phyloP scores from a whole-genome alignment of 2,797 vertebrate species.

The Parambassis ranga region DNA sequence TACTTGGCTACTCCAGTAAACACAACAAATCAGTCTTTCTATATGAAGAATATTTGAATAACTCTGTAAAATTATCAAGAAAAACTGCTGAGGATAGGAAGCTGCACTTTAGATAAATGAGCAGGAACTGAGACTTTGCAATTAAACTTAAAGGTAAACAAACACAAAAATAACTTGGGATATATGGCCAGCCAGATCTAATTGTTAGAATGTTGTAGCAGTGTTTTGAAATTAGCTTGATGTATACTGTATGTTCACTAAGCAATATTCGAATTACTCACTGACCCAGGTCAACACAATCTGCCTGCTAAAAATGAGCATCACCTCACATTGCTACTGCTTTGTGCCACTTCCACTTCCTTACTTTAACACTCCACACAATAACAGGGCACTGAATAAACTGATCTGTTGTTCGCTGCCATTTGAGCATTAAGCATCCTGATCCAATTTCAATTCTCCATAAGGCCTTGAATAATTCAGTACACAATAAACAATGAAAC shows the following conservation, averaged over 20 bases:
- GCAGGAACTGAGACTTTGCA: neutral
- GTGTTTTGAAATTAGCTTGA: neutral
- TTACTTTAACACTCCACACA: slow-evolving; percentile 27
- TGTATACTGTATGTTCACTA: neutral
- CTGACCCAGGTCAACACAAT: neutral
- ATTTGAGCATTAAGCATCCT: slow-evolving; percentile 49
- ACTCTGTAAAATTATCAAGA: neutral
- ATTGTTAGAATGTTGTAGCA: too few relatives aligned
- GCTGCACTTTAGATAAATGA: too few relatives aligned
- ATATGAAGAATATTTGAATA: neutral
- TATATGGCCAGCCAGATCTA: too few relatives aligned
- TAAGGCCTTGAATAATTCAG: slow-evolving; percentile 30
- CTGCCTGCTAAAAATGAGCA: slow-evolving; percentile 45
- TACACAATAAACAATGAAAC: slow-evolving; percentile 70
- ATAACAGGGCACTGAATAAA: slow-evolving; percentile 49
- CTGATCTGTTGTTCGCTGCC: slow-evolving; percentile 43
- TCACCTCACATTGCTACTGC: slow-evolving; percentile 19
- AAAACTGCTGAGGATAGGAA: neutral
- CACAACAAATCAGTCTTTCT: slow-evolving; percentile 30
- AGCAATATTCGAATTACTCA: neutral
- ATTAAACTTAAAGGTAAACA: too few relatives aligned
- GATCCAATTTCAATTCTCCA: slow-evolving; percentile 61
- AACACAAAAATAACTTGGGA: too few relatives aligned
- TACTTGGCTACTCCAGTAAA: slow-evolving; percentile 22
- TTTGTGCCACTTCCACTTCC: slow-evolving; percentile 3